phyloP scores from a whole-genome alignment of 1,140 invertebrate genomes.

The Bombus ignitus region DNA sequence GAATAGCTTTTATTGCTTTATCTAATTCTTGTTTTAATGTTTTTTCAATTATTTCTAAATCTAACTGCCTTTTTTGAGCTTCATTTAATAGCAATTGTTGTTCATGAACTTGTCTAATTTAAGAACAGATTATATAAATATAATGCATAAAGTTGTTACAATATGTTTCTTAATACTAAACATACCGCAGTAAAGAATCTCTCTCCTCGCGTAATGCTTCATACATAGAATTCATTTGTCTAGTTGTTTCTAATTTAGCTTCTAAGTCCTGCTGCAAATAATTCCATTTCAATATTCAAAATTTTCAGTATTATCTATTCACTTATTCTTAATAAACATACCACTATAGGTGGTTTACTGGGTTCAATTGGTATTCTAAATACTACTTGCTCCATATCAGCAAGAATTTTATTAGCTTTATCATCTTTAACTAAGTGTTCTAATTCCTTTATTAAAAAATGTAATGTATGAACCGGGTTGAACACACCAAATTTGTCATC shows the following conservation, averaged over 20 bases:
- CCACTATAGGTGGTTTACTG: constrained; percentile 41
- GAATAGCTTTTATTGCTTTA: constrained; percentile 33
- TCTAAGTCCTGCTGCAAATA: constrained; percentile 59
- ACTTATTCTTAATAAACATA: constrained; percentile 32
- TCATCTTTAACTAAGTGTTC: constrained; percentile 62
- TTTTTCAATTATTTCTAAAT: constrained; percentile 46
- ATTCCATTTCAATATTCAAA: neutral
- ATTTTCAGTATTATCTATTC: neutral
- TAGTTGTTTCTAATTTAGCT: constrained; percentile 52
- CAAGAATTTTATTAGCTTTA: constrained; percentile 63
- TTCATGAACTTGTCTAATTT: constrained; percentile 59
- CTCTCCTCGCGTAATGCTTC: constrained; percentile 51
- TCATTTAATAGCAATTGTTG: constrained; percentile 50
- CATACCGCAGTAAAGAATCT: constrained; percentile 64
- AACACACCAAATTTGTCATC: constrained; percentile 60
- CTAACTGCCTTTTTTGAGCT: constrained; percentile 22
- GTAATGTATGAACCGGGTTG: constrained; percentile 66
- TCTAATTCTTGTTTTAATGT: constrained; percentile 53
- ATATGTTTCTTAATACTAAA: constrained; percentile 3
- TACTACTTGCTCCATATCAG: constrained; percentile 66
- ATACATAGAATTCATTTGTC: constrained; percentile 52
- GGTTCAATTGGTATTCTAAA: constrained; percentile 55
- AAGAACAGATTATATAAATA: constrained; percentile 18
- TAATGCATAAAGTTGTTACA: neutral
- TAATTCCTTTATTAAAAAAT: constrained; percentile 68